phyloP scores from a whole-genome alignment of 37 sponge, comb jelly and placozoan genomes.

The Beroe forskalii region DNA sequence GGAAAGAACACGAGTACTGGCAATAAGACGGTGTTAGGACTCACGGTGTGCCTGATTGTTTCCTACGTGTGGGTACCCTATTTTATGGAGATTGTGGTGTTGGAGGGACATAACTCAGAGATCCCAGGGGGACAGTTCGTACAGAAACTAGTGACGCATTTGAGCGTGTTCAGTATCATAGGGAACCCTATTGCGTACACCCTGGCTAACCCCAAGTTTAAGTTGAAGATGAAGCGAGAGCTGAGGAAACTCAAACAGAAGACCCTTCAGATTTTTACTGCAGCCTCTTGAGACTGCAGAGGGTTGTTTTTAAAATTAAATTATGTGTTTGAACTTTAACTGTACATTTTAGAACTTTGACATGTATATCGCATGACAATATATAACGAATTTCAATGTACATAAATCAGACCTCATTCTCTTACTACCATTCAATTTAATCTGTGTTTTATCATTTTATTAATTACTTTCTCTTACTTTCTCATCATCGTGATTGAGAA shows the following conservation, averaged over 20 bases:
- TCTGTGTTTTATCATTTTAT: no score
- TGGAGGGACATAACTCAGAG: not conserved
- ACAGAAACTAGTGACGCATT: not conserved
- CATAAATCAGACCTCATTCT: no score
- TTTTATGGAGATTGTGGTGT: not conserved
- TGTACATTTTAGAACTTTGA: no score
- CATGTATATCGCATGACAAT: no score
- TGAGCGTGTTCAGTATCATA: not conserved
- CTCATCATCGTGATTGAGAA: no score
- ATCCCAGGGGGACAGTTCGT: not conserved
- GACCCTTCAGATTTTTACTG: no score
- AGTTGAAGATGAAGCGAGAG: not conserved
- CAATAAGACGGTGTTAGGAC: not conserved
- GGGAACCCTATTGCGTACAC: not conserved
- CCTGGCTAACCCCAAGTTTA: not conserved
- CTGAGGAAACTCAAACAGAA: not conserved
- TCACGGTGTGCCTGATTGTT: not conserved
- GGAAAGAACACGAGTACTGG: not conserved
- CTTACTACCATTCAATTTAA: no score
- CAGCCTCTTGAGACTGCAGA: no score
- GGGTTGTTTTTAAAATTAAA: no score
- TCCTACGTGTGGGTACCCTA: conserved; percentile 1
- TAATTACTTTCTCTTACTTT: no score
- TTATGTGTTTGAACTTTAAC: no score
- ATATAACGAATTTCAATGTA: no score